Conservation (phyloP, 2,797 vertebrate species). For the Lepidocolaptes lacrymiger region DNA sequence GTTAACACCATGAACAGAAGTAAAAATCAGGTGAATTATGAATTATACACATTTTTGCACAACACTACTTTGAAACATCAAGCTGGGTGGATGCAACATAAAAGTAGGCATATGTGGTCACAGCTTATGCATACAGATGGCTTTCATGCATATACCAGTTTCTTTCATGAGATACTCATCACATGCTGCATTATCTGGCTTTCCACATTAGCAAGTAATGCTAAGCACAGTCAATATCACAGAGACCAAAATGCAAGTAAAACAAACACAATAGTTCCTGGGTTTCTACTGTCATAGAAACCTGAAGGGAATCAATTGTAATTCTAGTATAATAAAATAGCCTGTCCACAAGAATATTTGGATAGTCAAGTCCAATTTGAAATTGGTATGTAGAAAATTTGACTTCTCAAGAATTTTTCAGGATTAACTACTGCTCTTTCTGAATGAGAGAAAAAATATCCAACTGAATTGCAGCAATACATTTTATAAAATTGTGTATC, state of each 20-base stretch:
- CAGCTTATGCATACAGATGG: conserved; percentile 29
- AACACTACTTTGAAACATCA: conserved; percentile 69
- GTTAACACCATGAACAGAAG: conserved; percentile 60
- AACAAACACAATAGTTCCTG: conserved; percentile 63
- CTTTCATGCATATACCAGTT: conserved; percentile 42
- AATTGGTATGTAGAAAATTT: conserved; percentile 31
- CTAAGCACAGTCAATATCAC: conserved; percentile 69
- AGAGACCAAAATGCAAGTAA: conserved; percentile 69
- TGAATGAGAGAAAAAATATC: not conserved
- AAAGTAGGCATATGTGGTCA: conserved; percentile 43
- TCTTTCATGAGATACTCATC: conserved; percentile 44
- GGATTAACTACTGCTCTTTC: conserved; percentile 2
- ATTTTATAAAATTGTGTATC: conserved; percentile 13
- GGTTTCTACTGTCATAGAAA: conserved; percentile 73
- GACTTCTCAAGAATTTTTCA: conserved; percentile 18
- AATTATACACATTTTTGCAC: conserved; percentile 57
- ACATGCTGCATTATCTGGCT: conserved; percentile 71
- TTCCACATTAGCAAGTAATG: conserved; percentile 78
- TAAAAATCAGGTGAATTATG: conserved; percentile 57
- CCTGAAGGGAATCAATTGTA: conserved; percentile 76
- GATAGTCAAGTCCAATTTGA: not conserved
- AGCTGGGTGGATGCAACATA: conserved; percentile 1
- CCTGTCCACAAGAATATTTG: not conserved
- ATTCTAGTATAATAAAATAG: conserved; percentile 21
- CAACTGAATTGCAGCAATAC: conserved; percentile 15